These are phyloP conservation scores for Tipula vernalis DNA, from an alignment of 2,888 invertebrate genomes.

Conservation along the genomic window DNA sequence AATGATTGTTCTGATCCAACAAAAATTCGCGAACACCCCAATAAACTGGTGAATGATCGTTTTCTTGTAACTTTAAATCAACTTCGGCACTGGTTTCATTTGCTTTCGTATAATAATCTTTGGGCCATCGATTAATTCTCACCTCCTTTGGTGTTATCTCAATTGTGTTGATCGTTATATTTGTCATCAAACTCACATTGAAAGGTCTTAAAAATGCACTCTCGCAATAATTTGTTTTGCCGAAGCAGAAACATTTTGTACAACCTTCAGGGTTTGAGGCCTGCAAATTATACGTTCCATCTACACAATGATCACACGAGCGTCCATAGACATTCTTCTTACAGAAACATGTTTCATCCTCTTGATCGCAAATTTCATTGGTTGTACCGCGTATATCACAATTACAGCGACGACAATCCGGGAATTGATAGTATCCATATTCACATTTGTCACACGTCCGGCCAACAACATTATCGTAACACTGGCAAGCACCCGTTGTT, in stretches of 20 bases:
- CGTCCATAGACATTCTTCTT: constrained; percentile 60
- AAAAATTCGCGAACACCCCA: constrained; percentile 33
- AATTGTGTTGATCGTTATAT: constrained; percentile 24
- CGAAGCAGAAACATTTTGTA: constrained; percentile 95
- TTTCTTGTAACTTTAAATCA: constrained; percentile 28
- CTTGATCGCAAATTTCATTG: constrained; percentile 76
- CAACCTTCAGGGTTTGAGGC: constrained; percentile 78
- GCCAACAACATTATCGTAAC: constrained; percentile 76
- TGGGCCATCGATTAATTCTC: background rate
- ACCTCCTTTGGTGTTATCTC: constrained; percentile 17
- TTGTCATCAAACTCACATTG: constrained; percentile 31
- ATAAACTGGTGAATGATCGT: constrained; percentile 24
- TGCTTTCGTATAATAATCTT: constrained; percentile 24
- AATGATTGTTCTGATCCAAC: constrained; percentile 47
- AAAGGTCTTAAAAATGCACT: constrained; percentile 53
- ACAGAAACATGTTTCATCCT: constrained; percentile 54
- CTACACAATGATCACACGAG: constrained; percentile 73
- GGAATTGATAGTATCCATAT: constrained; percentile 76
- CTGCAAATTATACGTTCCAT: constrained; percentile 84
- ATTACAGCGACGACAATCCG: constrained; percentile 72
- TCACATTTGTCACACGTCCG: constrained; percentile 79
- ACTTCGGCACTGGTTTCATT: constrained; percentile 33
- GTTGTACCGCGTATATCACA: constrained; percentile 76
- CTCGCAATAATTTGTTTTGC: constrained; percentile 72
- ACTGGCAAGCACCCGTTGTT: constrained; percentile 76